Base-by-base conservation (phyloP, 1,140 invertebrate genomes). In the Solen grandis region DNA sequence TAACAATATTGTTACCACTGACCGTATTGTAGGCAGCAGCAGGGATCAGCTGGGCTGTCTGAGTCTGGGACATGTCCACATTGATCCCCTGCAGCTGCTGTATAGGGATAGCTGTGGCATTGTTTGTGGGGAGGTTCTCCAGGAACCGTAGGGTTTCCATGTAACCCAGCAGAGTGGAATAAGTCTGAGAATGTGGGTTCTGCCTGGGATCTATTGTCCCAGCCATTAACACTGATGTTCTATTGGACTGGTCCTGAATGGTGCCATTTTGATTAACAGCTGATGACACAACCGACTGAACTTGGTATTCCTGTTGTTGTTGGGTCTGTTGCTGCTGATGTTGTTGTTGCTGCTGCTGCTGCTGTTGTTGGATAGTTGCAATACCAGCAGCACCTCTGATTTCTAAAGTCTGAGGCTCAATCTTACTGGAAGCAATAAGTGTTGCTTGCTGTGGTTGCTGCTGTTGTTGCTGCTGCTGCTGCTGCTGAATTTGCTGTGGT, bases 131-230 rank as follows among this genome's bases (percentile, higher is more conserved):
- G 16, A 86, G 81, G 54, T 84, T 84, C 57, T 86, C 85, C 16
- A 86, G 27, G 54, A 86, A 86, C 31, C 85, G 38, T 54, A 86
- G 31, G 5, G 85, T 86, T 31, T 86, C 85, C 81, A 84, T 84
- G 38, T 86, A 86, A 22, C 85, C 83, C 25, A 86, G 62, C n/a
- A 86, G 59, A 36, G 83, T 85, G 13, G 85, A 85, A 54, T 83
- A 86, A 50, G 84, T 81, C 41, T 84, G 85, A 31, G 83, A 55
- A 33, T 72, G 69, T 14, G 52, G 22, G 52, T 62, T 75, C 36
- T 78, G 75, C 13, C 66, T 10, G 0, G 65, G 31, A 27, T 79
- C 76, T 8, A 73, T 41, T 33, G 75, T 35, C 2, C 35, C 35
- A 41, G 62, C 62, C 19, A 68, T 25, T 10, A 80, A 29, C 25